Conservation (phyloP, 2,113 vertebrate genomes). For the Ptilorrhoa leucosticta region DNA sequence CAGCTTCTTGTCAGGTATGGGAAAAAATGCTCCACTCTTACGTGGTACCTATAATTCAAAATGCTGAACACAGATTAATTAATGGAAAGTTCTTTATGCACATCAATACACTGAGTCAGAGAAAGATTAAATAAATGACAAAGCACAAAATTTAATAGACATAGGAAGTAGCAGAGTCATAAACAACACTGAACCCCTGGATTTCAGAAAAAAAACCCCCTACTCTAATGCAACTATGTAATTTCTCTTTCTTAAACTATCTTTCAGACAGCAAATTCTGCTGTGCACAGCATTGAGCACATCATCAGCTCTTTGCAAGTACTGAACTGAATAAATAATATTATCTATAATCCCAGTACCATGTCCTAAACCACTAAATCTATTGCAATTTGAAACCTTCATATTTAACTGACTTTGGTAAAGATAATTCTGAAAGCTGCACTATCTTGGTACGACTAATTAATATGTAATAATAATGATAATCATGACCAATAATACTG, state of each 20-base stretch:
- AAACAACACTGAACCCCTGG: background rate
- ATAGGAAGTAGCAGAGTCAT: background rate
- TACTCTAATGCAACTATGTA: background rate
- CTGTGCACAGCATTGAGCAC: background rate
- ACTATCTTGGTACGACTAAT: slow-evolving; percentile 20
- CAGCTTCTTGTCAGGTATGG: background rate
- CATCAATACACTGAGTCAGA: background rate
- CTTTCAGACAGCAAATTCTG: slow-evolving; percentile 1
- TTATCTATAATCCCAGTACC: background rate
- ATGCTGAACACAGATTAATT: background rate
- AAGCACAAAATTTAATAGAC: background rate
- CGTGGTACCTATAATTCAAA: background rate
- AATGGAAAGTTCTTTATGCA: background rate
- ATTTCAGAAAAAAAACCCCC: background rate
- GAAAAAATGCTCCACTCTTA: background rate
- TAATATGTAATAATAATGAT: slow-evolving; percentile 40
- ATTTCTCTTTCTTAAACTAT: background rate
- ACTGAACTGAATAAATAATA: slow-evolving; percentile 3
- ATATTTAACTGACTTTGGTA: slow-evolving; percentile 22
- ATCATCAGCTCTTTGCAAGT: background rate
- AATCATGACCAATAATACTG: slow-evolving; percentile 31
- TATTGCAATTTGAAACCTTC: background rate
- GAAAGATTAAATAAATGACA: background rate
- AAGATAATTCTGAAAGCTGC: slow-evolving; percentile 29
- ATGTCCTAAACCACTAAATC: background rate